Percentiles rank a stretch among this genome's conserved stretches.
phyloP scores from a whole-genome alignment of 2,797 vertebrate species.

The Simalia tracyae region DNA sequence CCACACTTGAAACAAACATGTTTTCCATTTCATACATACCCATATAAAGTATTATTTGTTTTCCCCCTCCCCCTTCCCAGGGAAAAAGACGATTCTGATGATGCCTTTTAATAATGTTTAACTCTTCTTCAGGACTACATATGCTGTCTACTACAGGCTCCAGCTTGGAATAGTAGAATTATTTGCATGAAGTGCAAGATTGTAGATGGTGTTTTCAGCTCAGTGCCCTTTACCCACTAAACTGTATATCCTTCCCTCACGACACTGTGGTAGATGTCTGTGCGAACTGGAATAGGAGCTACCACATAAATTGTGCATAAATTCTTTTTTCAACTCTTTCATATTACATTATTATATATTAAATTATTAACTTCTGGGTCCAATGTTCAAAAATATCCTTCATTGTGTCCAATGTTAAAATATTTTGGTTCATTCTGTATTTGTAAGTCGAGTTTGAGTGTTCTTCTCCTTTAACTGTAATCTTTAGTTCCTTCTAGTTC shows the following conservation, averaged over 20 bases:
- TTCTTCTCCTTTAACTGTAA: too few relatives aligned
- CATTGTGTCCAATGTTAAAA: too few relatives aligned
- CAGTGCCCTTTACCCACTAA: not conserved
- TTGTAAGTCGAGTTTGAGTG: too few relatives aligned
- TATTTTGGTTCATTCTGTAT: too few relatives aligned
- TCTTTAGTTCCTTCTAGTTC: too few relatives aligned
- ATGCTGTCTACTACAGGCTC: not conserved
- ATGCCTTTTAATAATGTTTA: not conserved
- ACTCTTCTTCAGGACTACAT: not conserved
- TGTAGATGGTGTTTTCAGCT: not conserved
- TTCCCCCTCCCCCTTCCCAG: not conserved
- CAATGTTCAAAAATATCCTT: too few relatives aligned
- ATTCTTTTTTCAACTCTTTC: not conserved
- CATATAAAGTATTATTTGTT: not conserved
- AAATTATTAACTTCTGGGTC: too few relatives aligned
- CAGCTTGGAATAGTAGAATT: not conserved
- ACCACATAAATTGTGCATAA: not conserved
- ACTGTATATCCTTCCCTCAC: not conserved
- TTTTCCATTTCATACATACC: not conserved
- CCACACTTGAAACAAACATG: not conserved
- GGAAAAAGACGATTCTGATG: not conserved
- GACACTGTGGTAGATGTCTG: not conserved
- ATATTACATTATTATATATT: not conserved
- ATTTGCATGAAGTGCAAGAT: not conserved
- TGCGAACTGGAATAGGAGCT: not conserved